Conservation (phyloP, 2,888 invertebrate genomes). For the Cerastis leucographa region DNA sequence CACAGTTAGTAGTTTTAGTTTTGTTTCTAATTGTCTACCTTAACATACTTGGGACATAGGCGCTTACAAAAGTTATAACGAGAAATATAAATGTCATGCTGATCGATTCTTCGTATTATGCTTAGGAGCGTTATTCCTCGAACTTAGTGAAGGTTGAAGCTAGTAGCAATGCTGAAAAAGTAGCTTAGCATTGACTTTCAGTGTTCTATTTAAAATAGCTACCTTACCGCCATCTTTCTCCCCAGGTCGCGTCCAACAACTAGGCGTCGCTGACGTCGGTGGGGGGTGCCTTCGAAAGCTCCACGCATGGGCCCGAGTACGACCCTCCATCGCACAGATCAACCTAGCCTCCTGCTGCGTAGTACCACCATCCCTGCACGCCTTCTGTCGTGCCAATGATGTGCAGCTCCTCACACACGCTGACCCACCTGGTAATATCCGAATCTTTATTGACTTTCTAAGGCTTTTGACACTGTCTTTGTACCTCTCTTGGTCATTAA, state of each 20-base stretch:
- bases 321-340: constrained; percentile 97
- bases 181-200: neutral
- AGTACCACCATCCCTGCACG: constrained; percentile 97
- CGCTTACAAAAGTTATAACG: neutral
- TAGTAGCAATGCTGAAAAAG: neutral
- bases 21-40: neutral
- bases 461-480: constrained; percentile 1
- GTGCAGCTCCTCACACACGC: constrained; percentile 98
- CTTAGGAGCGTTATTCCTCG: neutral
- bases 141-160: neutral
- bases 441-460: neutral
- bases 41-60: neutral
- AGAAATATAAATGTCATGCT: neutral
- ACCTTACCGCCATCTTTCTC: neutral
- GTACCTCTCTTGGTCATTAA: neutral
- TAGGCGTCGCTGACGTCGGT: constrained; percentile 98
- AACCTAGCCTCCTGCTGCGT: constrained; percentile 98
- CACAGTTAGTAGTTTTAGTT: neutral
- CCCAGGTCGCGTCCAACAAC: constrained; percentile 90
- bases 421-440: constrained; percentile 95
- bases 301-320: constrained; percentile 94
- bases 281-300: constrained; percentile 94
- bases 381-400: constrained; percentile 97
- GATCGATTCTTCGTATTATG: neutral
- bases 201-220: neutral